Conservation (phyloP, 2,113 vertebrate genomes). For the Prunella himalayana region DNA sequence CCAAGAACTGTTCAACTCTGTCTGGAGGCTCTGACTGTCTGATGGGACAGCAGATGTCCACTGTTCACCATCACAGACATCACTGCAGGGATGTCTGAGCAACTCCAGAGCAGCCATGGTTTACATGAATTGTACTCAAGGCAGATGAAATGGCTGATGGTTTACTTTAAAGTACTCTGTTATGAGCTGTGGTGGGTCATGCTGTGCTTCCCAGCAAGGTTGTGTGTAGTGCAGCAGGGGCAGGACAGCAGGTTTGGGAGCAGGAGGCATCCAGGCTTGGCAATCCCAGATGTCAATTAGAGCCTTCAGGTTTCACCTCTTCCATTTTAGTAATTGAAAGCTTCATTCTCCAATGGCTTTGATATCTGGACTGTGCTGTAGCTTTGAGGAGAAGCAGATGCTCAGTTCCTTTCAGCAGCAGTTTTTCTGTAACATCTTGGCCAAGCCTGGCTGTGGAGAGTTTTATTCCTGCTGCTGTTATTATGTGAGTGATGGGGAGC, state of each 20-base stretch:
- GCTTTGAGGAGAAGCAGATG: conserved; percentile 18
- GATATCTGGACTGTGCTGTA: background rate
- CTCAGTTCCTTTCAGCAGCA: background rate
- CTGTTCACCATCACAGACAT: background rate
- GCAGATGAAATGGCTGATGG: background rate
- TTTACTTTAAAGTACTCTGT: background rate
- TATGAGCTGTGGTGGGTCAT: background rate
- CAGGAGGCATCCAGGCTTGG: background rate
- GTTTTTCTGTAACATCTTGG: background rate
- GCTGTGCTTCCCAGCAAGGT: background rate
- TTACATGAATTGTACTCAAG: background rate
- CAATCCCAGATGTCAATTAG: background rate
- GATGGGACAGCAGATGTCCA: background rate
- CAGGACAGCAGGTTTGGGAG: background rate
- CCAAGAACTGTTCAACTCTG: background rate
- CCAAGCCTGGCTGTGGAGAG: background rate
- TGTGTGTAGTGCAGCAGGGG: background rate
- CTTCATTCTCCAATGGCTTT: background rate
- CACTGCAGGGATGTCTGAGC: background rate
- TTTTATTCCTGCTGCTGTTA: background rate
- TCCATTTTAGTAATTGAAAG: background rate
- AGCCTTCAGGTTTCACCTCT: background rate
- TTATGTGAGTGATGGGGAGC: background rate
- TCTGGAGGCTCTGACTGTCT: background rate
- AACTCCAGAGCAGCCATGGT: background rate